A percentile compares a stretch with the other conserved stretches of the same genome.
Evolutionary conservation across 2,797 vertebrate genomes (phyloP).

Genomic region (Lemur catta): DNA sequence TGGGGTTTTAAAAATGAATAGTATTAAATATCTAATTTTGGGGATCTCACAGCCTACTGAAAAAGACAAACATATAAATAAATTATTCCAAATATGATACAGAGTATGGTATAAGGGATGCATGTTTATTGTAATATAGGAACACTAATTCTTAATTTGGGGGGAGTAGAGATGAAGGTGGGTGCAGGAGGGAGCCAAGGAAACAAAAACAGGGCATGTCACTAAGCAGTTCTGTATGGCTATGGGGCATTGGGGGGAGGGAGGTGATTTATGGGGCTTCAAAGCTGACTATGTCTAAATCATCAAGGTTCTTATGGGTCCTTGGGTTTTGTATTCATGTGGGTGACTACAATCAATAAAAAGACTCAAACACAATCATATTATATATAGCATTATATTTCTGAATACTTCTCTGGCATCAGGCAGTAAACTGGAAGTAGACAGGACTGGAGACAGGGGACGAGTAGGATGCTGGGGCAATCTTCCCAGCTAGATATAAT

Average conservation of each 20-base stretch:
- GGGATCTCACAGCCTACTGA: not conserved
- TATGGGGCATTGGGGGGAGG: not conserved
- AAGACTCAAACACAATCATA: not conserved
- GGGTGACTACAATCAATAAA: not conserved
- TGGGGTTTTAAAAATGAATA: not conserved
- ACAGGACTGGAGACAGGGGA: not conserved
- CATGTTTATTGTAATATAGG: not conserved
- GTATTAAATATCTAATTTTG: not conserved
- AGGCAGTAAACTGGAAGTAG: constrained; percentile 25
- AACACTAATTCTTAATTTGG: not conserved
- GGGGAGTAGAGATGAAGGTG: fast-evolving
- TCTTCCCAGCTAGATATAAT: constrained; percentile 31
- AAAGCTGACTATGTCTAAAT: not conserved
- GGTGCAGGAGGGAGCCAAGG: not conserved
- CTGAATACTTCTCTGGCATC: constrained; percentile 5
- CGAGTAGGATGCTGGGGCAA: not conserved
- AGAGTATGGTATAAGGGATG: not conserved
- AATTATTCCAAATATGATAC: not conserved
- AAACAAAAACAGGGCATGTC: not conserved
- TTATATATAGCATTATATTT: constrained; percentile 40
- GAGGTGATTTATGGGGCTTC: not conserved
- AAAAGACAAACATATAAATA: not conserved
- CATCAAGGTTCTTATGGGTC: not conserved
- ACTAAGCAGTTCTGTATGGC: not conserved
- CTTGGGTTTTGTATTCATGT: not conserved